A percentile compares a stretch with the other conserved stretches of the same genome.
These are phyloP conservation scores for Dicerorhinus sumatrensis DNA, from an alignment of 2,113 vertebrate species.

Conservation along the genomic window DNA sequence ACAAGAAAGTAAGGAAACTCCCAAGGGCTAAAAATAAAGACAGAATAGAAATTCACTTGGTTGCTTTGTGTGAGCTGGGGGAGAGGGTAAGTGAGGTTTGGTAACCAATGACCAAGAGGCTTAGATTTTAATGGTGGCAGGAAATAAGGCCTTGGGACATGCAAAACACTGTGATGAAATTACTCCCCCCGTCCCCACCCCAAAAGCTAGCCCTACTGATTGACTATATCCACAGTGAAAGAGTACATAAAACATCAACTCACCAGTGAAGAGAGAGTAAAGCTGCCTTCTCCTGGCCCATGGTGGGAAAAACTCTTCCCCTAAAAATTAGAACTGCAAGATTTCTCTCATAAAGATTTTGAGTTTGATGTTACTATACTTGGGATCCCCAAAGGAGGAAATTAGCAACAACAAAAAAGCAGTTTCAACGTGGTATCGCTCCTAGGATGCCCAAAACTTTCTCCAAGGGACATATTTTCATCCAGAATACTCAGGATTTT, in stretches of 20 bases:
- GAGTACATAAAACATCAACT: background rate
- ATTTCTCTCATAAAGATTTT: background rate
- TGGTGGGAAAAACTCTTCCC: background rate
- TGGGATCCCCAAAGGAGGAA: background rate
- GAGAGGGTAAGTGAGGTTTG: background rate
- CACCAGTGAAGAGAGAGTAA: background rate
- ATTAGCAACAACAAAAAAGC: background rate
- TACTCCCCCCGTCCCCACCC: accelerated
- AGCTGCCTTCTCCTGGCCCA: background rate
- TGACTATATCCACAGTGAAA: background rate
- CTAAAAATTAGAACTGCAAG: background rate
- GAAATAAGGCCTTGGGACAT: background rate
- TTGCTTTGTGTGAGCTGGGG: background rate
- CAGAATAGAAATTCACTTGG: background rate
- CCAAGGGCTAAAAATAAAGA: background rate
- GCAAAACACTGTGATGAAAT: background rate
- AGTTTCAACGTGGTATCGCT: background rate
- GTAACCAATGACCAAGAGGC: background rate
- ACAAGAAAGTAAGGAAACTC: background rate
- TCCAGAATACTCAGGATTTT: background rate
- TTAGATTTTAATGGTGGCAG: background rate
- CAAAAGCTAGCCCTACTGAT: background rate
- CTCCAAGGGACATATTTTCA: background rate
- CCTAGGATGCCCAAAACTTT: background rate
- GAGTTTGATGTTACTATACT: background rate